phyloP scores from a whole-genome alignment of 2,797 vertebrate species.

The Hoplostethus mediterraneus region DNA sequence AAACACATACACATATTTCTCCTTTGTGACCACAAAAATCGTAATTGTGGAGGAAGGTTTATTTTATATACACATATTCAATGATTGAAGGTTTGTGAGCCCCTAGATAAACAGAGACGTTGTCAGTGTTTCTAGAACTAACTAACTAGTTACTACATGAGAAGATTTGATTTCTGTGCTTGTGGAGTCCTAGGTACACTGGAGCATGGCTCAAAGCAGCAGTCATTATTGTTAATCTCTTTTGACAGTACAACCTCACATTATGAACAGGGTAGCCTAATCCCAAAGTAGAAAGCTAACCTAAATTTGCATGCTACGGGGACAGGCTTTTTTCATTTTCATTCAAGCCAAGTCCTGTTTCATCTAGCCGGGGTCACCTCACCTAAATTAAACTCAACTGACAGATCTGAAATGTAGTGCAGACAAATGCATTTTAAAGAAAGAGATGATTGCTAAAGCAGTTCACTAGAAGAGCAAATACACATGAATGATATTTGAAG shows the following conservation, averaged over 20 bases:
- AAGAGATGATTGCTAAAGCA: conserved; percentile 3
- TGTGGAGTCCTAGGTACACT: conserved; percentile 6
- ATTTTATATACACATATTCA: conserved; percentile 25
- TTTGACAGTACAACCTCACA: conserved; percentile 32
- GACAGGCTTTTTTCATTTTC: conserved; percentile 25
- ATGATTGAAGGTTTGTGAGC: not conserved
- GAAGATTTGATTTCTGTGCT: not conserved
- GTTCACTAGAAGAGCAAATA: not conserved
- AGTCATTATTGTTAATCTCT: conserved; percentile 10
- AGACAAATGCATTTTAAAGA: conserved; percentile 28
- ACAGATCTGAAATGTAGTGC: conserved; percentile 33
- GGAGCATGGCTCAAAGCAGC: conserved; percentile 19
- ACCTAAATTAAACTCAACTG: conserved; percentile 22
- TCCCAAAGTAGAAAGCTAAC: conserved; percentile 19
- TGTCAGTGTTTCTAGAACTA: conserved; percentile 1
- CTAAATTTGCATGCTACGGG: conserved; percentile 21
- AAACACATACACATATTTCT: conserved; percentile 15
- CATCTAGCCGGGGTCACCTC: conserved; percentile 40
- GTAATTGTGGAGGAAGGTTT: conserved; percentile 6
- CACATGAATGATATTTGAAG: not conserved
- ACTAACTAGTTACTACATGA: not conserved
- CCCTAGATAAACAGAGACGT: not conserved
- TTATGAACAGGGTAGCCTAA: conserved; percentile 21
- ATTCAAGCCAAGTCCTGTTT: conserved; percentile 31
- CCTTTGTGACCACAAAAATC: conserved; percentile 16